Evolutionary conservation across 2,113 vertebrate genomes (phyloP).

Genomic region (Urocynchramus pylzowi): DNA sequence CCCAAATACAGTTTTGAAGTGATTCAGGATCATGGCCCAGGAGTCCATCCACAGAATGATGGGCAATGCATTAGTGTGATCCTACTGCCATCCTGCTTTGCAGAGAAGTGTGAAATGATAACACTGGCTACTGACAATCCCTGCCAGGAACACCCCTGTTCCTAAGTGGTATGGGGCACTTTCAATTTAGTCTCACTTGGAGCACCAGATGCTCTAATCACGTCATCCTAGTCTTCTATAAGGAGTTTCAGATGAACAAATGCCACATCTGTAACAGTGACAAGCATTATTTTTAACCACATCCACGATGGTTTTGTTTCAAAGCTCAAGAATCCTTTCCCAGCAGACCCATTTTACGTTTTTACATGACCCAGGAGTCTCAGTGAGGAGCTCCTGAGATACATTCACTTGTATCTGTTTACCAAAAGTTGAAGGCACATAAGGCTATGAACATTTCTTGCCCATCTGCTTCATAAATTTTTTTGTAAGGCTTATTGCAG

Average conservation of each 20-base stretch:
- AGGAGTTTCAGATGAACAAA: neutral
- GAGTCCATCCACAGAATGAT: neutral
- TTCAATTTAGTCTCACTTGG: neutral
- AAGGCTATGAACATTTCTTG: slow-evolving; percentile 44
- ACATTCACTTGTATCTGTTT: neutral
- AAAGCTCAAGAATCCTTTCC: neutral
- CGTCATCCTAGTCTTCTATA: neutral
- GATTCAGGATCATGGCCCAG: neutral
- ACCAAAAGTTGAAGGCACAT: neutral
- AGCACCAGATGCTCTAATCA: slow-evolving; percentile 2
- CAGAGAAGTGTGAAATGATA: neutral
- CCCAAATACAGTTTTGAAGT: neutral
- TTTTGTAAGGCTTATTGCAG: neutral
- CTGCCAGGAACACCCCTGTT: neutral
- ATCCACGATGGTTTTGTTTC: neutral
- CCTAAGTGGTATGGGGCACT: neutral
- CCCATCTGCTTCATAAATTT: slow-evolving; percentile 53
- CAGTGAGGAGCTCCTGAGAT: neutral
- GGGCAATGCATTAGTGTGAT: neutral
- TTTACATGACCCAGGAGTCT: neutral
- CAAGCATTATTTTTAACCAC: neutral
- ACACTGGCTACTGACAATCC: neutral
- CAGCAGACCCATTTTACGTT: neutral
- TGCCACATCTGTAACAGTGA: neutral
- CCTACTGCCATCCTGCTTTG: neutral